Evolutionary conservation across 2,113 vertebrate genomes (phyloP).

Genomic region (rabbit (Oryctolagus cuniculus)): DNA sequence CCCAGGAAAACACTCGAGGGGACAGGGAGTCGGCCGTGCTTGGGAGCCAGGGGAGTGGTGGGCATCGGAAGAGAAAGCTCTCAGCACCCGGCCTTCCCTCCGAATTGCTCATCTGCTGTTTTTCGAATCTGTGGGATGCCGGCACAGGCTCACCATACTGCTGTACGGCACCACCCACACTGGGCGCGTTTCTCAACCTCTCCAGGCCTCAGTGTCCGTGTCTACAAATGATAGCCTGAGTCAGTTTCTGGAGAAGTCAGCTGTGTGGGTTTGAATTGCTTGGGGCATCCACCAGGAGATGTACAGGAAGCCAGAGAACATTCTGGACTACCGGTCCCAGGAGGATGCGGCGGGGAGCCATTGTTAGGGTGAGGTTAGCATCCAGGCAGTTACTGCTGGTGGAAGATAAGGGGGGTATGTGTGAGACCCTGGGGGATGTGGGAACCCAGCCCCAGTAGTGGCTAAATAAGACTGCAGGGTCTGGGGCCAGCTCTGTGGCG

Average conservation of each 20-base stretch:
- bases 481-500: too few species aligned
- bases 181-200: too few species aligned
- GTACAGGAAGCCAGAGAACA: not conserved
- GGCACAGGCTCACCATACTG: too few species aligned
- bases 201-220: not conserved
- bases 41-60: not conserved
- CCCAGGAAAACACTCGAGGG: not conserved
- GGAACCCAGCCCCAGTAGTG: too few species aligned
- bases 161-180: too few species aligned
- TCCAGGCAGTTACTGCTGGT: not conserved
- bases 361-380: not conserved
- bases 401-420: too few species aligned
- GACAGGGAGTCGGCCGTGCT: not conserved
- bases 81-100: not conserved
- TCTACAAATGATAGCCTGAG: not conserved
- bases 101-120: too few species aligned
- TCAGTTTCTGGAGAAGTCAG: constrained; percentile 10
- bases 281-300: not conserved
- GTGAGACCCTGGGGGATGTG: not conserved
- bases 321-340: not conserved
- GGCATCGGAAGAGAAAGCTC: not conserved
- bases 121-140: too few species aligned
- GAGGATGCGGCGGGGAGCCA: not conserved
- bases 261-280: not conserved
- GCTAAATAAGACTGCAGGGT: too few species aligned